A percentile compares a stretch with the other conserved stretches of the same genome.
phyloP scores from a whole-genome alignment of 2,888 invertebrate genomes.

The Hymenopus coronatus region DNA sequence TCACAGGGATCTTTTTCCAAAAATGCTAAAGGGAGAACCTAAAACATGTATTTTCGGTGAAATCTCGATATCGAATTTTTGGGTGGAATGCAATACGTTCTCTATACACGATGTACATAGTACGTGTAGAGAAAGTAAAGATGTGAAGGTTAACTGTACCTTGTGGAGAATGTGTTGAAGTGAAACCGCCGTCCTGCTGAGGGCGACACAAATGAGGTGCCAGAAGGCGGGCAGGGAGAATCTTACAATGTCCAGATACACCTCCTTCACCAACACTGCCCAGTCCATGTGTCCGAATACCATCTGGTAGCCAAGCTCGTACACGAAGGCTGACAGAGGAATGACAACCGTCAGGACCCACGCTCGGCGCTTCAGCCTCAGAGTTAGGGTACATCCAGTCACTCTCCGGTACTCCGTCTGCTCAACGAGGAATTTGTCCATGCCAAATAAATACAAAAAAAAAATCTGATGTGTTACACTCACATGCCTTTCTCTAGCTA shows the following conservation, averaged over 20 bases:
- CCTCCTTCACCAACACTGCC: not conserved
- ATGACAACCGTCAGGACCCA: not conserved
- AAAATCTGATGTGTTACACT: too few species aligned
- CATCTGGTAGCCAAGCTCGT: not conserved
- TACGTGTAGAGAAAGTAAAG: too few species aligned
- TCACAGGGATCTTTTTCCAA: too few species aligned
- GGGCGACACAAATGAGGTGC: slow-evolving; percentile 65
- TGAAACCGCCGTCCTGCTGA: slow-evolving; percentile 62
- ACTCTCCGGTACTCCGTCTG: not conserved
- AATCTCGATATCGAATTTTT: too few species aligned
- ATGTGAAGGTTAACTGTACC: too few species aligned
- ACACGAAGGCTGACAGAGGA: not conserved
- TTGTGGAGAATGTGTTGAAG: slow-evolving; percentile 47
- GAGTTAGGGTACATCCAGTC: not conserved
- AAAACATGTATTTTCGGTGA: too few species aligned
- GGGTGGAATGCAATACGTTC: too few species aligned
- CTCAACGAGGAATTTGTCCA: not conserved
- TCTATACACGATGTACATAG: too few species aligned
- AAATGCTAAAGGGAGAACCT: too few species aligned
- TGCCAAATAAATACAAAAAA: too few species aligned
- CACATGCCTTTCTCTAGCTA: too few species aligned
- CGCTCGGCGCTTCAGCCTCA: not conserved
- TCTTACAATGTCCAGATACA: slow-evolving; percentile 6
- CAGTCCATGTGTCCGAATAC: not conserved
- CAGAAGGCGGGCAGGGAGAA: slow-evolving; percentile 61